Base-by-base conservation (phyloP, 2,113 vertebrate genomes). In the Oryzias woworae region DNA sequence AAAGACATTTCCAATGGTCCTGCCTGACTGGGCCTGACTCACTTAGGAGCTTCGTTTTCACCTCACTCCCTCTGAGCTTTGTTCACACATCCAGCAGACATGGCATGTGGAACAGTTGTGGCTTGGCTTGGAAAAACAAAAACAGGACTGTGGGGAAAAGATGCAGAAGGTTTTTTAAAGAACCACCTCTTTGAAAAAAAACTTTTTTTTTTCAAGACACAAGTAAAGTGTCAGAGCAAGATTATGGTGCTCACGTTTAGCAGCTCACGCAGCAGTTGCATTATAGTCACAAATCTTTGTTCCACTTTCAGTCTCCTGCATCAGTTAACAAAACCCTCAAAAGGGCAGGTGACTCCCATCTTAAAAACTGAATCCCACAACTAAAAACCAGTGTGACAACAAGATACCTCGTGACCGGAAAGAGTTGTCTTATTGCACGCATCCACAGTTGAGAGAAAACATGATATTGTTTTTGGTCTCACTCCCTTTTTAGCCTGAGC, bases 11-110 rank as follows among this genome's bases (percentile, higher is more conserved):
- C 58, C 73, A 73, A 69, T 59, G 43, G 63, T 84, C 81, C 84
- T 50, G 83, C 75, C 64, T 79, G 72, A 85, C 80, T 78, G 75
- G 63, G 63, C 71, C 63, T 71, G 44, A 80, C 81, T 89, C 81
- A 85, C 75, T 86, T 87, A 85, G 83, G 83, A 83, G 72, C 71
- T 69, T 68, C 28, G 63, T 80, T 72, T 78, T 69, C 52, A 47
- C 65, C 69, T 72, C 59, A 56, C 66, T 81, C 65, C 72, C 70
- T 54, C 46, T 23, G 15, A 85, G 81, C 80, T 88, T 87, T 86
- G 77, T 85, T 87, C 81, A 81, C 83, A 83, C 71, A 54, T 84
- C 73, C 72, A 74, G 71, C 54, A 67, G 60, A 78, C 72, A 62
- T 81, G 74, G 78, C 73, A 75, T 76, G 72, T 68, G 64, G 77